Conservation (phyloP, 37 sponge, comb jelly and placozoan genomes). For the Aplysina aerophoba region DNA sequence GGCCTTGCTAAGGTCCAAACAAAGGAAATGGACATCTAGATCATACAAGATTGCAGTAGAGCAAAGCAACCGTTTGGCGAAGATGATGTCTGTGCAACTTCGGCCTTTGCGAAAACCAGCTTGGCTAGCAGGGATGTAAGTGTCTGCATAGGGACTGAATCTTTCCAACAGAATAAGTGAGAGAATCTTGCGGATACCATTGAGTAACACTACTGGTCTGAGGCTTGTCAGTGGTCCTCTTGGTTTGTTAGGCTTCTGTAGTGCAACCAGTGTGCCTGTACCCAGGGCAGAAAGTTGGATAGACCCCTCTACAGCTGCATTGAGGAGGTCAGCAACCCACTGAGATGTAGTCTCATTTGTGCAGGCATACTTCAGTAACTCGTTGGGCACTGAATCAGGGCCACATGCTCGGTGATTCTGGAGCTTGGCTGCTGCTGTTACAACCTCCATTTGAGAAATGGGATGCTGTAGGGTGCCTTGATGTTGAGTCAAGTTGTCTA, state of each 20-base stretch:
- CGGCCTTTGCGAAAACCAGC: constrained; percentile 10
- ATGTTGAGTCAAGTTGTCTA: background rate
- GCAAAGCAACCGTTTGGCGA: constrained; percentile 6
- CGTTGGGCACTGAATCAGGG: constrained; percentile 2
- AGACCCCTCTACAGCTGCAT: background rate
- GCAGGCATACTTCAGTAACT: background rate
- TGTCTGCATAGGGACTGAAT: background rate
- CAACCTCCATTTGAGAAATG: background rate
- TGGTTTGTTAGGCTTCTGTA: constrained; percentile 13
- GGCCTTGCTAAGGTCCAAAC: background rate
- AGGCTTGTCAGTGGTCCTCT: constrained; percentile 1
- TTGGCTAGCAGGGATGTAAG: constrained; percentile 19
- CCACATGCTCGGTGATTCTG: background rate
- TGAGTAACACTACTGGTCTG: background rate
- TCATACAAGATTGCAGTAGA: background rate
- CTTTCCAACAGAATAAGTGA: background rate
- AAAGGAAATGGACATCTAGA: background rate
- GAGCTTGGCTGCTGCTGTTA: background rate
- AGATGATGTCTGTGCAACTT: background rate
- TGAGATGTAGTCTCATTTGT: too few species aligned
- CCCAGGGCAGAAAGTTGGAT: background rate
- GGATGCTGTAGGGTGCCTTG: background rate
- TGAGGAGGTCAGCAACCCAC: background rate
- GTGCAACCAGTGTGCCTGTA: constrained; percentile 11
- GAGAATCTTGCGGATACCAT: background rate